These are phyloP conservation scores for Melangyna quadrimaculata DNA, from an alignment of 2,888 invertebrate genomes.

Conservation along the genomic window DNA sequence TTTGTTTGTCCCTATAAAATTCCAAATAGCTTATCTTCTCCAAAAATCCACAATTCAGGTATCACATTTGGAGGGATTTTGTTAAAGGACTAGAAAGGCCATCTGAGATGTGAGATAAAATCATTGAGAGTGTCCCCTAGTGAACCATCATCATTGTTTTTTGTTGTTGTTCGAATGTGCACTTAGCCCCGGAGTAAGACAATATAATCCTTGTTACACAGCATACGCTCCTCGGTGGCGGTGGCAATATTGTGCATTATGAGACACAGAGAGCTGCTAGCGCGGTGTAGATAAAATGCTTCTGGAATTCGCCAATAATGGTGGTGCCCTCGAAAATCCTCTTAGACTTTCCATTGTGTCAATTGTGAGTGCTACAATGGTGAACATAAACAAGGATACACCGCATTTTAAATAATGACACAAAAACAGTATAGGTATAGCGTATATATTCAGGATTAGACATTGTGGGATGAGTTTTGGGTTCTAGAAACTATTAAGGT, in stretches of 20 bases:
- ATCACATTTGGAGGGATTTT: conserved; percentile 20
- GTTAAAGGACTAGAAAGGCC: conserved; percentile 19
- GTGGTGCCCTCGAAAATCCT: conserved; percentile 59
- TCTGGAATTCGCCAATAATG: conserved; percentile 18
- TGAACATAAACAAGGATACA: conserved; percentile 59
- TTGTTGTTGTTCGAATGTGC: conserved; percentile 4
- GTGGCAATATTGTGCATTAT: conserved; percentile 18
- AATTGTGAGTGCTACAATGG: conserved; percentile 51
- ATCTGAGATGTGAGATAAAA: conserved; percentile 39
- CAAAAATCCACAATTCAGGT: conserved; percentile 40
- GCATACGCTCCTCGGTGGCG: conserved; percentile 11
- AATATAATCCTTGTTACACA: conserved; percentile 59
- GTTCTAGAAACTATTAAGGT: conserved; percentile 11
- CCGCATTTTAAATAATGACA: conserved; percentile 49
- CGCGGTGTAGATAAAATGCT: conserved; percentile 23
- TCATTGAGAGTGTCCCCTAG: conserved; percentile 33
- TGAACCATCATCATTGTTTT: conserved; percentile 20
- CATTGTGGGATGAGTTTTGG: background rate
- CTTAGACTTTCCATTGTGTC: conserved; percentile 56
- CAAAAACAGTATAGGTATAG: no score
- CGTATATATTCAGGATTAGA: conserved; percentile 20
- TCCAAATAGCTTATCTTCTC: conserved; percentile 25
- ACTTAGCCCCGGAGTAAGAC: conserved; percentile 42
- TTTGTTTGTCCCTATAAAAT: conserved; percentile 40
- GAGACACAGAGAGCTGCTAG: background rate